A percentile compares a stretch with the other conserved stretches of the same genome.
phyloP scores from a whole-genome alignment of 2,888 invertebrate species.

The Tetragonula carbonaria region DNA sequence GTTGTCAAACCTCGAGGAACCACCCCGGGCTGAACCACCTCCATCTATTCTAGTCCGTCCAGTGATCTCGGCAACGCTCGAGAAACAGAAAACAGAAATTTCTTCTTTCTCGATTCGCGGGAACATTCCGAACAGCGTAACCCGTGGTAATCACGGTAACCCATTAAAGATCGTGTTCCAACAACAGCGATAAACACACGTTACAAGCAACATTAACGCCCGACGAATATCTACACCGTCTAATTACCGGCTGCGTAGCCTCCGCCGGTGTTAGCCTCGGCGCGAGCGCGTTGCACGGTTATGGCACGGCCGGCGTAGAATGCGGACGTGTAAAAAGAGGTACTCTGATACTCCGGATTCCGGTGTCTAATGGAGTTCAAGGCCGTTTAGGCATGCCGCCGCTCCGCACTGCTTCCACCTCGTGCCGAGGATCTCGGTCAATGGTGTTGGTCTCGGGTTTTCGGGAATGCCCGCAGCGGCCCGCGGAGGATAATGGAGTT shows the following conservation, averaged over 20 bases:
- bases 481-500: slow-evolving; percentile 67
- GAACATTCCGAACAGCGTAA: background rate
- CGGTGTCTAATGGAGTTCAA: slow-evolving; percentile 68
- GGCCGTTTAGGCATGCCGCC: slow-evolving; percentile 62
- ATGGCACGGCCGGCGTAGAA: background rate
- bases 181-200: slow-evolving; percentile 15
- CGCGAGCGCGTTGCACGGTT: slow-evolving; percentile 20
- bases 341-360: slow-evolving; percentile 33
- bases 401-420: slow-evolving; percentile 6
- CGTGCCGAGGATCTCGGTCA: slow-evolving; percentile 66
- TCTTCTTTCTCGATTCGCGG: background rate
- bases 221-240: slow-evolving; percentile 35
- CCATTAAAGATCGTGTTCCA: slow-evolving; percentile 15
- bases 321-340: slow-evolving; percentile 48
- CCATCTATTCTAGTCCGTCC: too few relatives aligned
- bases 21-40: background rate
- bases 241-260: slow-evolving; percentile 42
- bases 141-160: background rate
- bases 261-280: slow-evolving; percentile 11
- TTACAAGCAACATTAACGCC: slow-evolving; percentile 33
- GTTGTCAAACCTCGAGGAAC: background rate
- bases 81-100: too few relatives aligned
- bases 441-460: slow-evolving; percentile 61
- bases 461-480: slow-evolving; percentile 61
- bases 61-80: too few relatives aligned